Percentiles rank a stretch among this genome's conserved stretches.
These are phyloP conservation scores for Acrobasis repandana DNA, from an alignment of 2,888 invertebrate genomes.

Conservation along the genomic window DNA sequence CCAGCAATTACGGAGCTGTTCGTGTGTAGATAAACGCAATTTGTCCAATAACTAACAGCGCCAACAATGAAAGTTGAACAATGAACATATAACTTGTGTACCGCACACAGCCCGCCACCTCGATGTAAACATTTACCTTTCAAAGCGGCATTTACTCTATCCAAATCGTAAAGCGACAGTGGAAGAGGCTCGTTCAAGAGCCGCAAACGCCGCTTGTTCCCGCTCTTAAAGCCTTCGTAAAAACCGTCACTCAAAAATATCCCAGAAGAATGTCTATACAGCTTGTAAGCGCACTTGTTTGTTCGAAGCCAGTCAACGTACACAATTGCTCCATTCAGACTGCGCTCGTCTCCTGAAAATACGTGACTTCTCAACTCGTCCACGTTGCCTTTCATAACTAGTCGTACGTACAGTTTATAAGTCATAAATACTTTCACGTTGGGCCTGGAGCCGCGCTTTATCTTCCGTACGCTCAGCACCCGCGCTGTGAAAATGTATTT, in stretches of 20 bases:
- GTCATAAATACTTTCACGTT: slow-evolving; percentile 71
- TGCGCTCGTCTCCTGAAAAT: slow-evolving; percentile 65
- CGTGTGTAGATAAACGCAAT: slow-evolving; percentile 23
- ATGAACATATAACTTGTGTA: slow-evolving; percentile 50
- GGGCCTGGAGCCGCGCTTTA: slow-evolving; percentile 67
- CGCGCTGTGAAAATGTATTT: slow-evolving; percentile 80
- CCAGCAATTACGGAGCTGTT: slow-evolving; percentile 22
- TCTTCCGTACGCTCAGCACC: slow-evolving; percentile 75
- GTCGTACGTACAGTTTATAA: slow-evolving; percentile 72
- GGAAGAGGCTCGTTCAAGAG: slow-evolving; percentile 77
- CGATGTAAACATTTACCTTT: slow-evolving; percentile 78
- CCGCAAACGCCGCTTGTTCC: slow-evolving; percentile 64
- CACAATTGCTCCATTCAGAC: slow-evolving; percentile 75
- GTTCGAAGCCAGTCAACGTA: slow-evolving; percentile 74
- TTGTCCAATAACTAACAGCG: slow-evolving; percentile 31
- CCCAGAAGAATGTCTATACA: slow-evolving; percentile 77
- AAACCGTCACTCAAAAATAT: slow-evolving; percentile 78
- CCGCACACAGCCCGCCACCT: slow-evolving; percentile 58
- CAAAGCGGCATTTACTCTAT: slow-evolving; percentile 78
- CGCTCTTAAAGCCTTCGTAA: slow-evolving; percentile 57
- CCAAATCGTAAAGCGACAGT: slow-evolving; percentile 77
- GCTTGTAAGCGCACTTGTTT: slow-evolving; percentile 74
- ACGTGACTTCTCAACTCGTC: slow-evolving; percentile 68
- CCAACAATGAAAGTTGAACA: slow-evolving; percentile 45
- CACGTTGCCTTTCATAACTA: slow-evolving; percentile 74